These are phyloP conservation scores for Machimus atricapillus DNA, from an alignment of 2,888 invertebrate genomes.

Conservation along the genomic window DNA sequence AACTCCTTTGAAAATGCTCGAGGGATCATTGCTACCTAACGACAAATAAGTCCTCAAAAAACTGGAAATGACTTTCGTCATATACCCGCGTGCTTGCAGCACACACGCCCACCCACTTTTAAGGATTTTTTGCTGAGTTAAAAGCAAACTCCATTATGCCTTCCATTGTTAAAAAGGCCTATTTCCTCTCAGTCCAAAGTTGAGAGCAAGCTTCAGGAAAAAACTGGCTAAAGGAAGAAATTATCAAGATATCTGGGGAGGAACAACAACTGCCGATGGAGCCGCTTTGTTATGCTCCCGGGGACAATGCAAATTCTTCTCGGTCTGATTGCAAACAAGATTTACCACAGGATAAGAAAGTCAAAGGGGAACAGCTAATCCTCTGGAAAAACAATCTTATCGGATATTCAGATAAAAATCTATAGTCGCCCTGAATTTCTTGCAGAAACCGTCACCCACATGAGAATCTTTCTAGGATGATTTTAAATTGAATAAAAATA, in stretches of 20 bases:
- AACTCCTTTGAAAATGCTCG: neutral
- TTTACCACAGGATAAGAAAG: neutral
- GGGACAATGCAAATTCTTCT: neutral
- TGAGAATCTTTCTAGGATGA: neutral
- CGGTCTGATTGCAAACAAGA: neutral
- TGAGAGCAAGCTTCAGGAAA: neutral
- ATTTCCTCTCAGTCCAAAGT: neutral
- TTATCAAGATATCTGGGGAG: constrained; percentile 2
- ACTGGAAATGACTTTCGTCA: neutral
- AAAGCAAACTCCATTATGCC: neutral
- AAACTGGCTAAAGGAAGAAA: neutral
- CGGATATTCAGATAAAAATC: neutral
- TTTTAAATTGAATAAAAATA: neutral
- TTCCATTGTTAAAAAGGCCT: neutral
- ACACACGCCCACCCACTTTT: neutral
- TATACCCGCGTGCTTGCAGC: neutral
- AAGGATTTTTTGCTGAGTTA: neutral
- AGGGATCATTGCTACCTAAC: neutral
- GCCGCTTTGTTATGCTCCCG: neutral
- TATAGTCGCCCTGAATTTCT: neutral
- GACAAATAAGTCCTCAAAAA: neutral
- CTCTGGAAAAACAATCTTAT: neutral
- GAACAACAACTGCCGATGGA: neutral
- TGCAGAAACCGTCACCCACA: neutral
- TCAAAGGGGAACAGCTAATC: neutral